phyloP scores from a whole-genome alignment of 2,797 vertebrate species.

The Huso huso region DNA sequence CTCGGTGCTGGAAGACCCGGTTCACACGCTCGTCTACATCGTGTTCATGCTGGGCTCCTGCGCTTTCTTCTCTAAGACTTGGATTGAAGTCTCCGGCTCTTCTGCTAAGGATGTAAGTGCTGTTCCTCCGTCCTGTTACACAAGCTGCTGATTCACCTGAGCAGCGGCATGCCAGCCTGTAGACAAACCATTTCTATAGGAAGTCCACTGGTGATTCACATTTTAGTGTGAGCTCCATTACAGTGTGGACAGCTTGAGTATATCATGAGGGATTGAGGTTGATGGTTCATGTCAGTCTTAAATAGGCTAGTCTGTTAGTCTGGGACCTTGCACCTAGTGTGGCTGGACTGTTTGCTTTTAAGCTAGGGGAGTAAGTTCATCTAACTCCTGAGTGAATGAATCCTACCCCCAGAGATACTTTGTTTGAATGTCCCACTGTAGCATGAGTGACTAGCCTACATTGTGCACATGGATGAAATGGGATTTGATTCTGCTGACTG shows the following conservation, averaged over 20 bases:
- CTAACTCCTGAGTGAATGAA: no score
- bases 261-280: not conserved
- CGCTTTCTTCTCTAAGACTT: conserved; percentile 98
- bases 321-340: no score
- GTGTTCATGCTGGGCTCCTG: conserved; percentile 97
- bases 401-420: no score
- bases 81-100: conserved; percentile 97
- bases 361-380: no score
- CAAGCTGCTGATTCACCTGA: not conserved
- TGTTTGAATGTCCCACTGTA: no score
- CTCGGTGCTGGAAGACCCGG: conserved; percentile 88
- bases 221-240: no score
- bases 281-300: not conserved
- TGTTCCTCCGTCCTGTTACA: no score
- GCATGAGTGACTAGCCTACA: not conserved
- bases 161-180: no score
- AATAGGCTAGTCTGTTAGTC: not conserved
- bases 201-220: no score
- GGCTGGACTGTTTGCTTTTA: no score
- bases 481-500: not conserved
- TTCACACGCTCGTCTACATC: conserved; percentile 89
- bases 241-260: no score
- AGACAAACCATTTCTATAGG: no score
- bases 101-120: conserved; percentile 94
- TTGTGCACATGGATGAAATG: not conserved